A percentile compares a stretch with the other conserved stretches of the same genome.
Evolutionary conservation across 2,797 vertebrate genomes (phyloP).

Genomic region (Spinus pinus): DNA sequence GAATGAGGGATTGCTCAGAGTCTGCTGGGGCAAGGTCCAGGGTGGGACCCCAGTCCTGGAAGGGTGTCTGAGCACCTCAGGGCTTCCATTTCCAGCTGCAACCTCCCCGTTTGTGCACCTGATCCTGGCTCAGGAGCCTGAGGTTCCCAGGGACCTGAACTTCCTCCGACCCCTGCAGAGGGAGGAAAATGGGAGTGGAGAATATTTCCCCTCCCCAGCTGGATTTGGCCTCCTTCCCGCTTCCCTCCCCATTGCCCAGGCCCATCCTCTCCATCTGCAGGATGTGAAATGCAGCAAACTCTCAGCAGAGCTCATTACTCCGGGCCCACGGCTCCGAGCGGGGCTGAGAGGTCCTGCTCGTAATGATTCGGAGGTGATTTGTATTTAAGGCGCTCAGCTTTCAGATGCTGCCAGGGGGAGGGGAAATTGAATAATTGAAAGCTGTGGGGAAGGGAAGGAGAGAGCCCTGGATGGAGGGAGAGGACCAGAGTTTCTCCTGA

Average conservation of each 20-base stretch:
- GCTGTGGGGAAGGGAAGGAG: conserved; percentile 7
- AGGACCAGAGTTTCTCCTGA: background rate
- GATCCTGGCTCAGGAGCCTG: background rate
- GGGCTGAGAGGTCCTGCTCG: conserved; percentile 85
- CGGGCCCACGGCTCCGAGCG: conserved; percentile 66
- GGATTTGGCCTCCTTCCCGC: background rate
- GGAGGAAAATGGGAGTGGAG: background rate
- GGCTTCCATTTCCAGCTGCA: background rate
- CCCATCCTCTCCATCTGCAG: conserved; percentile 81
- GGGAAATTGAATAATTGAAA: conserved; percentile 46
- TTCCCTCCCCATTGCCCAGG: conserved; percentile 58
- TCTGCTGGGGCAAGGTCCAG: background rate
- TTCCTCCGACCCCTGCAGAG: background rate
- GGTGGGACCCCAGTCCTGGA: too few relatives aligned
- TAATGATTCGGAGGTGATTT: conserved; percentile 94
- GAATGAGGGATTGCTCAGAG: fast-evolving
- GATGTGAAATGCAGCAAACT: conserved; percentile 85
- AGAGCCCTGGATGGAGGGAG: background rate
- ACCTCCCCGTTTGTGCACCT: fast-evolving
- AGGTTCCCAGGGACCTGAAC: background rate
- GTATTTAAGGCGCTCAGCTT: conserved; percentile 85
- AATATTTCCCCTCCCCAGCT: background rate
- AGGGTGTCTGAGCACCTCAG: background rate
- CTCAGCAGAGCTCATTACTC: conserved; percentile 94
- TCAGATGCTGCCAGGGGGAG: background rate